Evolutionary conservation across 2,113 vertebrate species (phyloP).

Genomic region (Malurus cyaneus): DNA sequence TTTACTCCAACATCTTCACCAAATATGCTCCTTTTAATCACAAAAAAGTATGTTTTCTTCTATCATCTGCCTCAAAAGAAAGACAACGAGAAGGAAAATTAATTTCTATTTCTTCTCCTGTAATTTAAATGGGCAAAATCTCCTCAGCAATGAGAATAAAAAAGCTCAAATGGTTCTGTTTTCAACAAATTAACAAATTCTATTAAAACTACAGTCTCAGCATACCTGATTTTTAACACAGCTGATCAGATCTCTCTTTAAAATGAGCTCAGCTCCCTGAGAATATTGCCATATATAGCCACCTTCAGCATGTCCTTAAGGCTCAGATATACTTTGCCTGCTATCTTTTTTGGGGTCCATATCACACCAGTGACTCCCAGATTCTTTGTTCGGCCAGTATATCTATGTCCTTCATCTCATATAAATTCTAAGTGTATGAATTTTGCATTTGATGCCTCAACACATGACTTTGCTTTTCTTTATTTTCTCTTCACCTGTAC

Average conservation of each 20-base stretch:
- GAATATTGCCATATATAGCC: not conserved
- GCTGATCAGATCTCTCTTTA: not conserved
- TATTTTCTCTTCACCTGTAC: not conserved
- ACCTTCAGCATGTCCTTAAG: not conserved
- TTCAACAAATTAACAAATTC: not conserved
- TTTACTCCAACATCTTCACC: not conserved
- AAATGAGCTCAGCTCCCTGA: not conserved
- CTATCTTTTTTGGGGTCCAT: not conserved
- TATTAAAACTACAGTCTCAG: not conserved
- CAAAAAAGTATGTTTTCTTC: not conserved
- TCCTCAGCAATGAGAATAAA: not conserved
- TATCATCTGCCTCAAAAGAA: not conserved
- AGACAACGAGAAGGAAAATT: not conserved
- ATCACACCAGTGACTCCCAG: not conserved
- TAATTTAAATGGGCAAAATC: not conserved
- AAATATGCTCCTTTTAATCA: not conserved
- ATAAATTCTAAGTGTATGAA: not conserved
- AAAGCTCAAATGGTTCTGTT: not conserved
- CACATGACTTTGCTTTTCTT: not conserved
- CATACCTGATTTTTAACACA: not conserved
- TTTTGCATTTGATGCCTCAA: not conserved
- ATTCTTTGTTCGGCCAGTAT: not conserved
- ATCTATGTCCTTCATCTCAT: not conserved
- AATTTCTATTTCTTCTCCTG: not conserved
- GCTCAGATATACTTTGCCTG: not conserved